A percentile compares a stretch with the other conserved stretches of the same genome.
Conservation (phyloP, 2,888 invertebrate species). For the Diarsia dahlii region DNA sequence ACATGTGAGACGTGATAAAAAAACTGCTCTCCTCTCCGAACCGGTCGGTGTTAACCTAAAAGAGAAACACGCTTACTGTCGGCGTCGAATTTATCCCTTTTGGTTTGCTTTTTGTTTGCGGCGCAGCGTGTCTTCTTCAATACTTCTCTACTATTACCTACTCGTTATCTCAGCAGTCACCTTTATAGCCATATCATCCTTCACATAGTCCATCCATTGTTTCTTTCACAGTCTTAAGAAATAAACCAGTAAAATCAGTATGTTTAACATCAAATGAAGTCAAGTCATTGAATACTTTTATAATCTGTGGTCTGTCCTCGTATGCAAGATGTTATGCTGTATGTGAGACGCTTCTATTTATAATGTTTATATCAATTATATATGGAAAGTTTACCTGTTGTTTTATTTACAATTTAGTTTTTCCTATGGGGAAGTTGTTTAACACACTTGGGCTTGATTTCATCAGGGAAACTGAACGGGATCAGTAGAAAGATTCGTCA, state of each 20-base stretch:
- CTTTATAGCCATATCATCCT: background rate
- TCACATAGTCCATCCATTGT: background rate
- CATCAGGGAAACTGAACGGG: too few species aligned
- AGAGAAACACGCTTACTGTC: too few species aligned
- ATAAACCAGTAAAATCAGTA: background rate
- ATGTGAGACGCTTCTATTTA: conserved; percentile 80
- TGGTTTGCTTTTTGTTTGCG: too few species aligned
- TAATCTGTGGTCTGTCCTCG: conserved; percentile 51
- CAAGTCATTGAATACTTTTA: conserved; percentile 23
- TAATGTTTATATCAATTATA: conserved; percentile 81
- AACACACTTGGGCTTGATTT: too few species aligned
- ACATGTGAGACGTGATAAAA: too few species aligned
- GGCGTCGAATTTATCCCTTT: too few species aligned
- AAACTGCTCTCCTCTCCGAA: too few species aligned
- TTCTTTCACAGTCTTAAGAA: background rate
- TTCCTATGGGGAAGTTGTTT: background rate
- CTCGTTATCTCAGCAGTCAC: background rate
- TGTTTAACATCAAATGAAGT: conserved; percentile 12
- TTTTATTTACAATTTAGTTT: conserved; percentile 58
- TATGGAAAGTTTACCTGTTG: conserved; percentile 77
- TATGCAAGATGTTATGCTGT: conserved; percentile 37
- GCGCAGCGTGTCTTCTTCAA: too few species aligned
- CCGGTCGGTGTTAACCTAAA: too few species aligned
- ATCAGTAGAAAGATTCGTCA: too few species aligned
- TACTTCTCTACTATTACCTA: too few species aligned